phyloP scores from a whole-genome alignment of 2,888 invertebrate species.

The Tribolium freemani region DNA sequence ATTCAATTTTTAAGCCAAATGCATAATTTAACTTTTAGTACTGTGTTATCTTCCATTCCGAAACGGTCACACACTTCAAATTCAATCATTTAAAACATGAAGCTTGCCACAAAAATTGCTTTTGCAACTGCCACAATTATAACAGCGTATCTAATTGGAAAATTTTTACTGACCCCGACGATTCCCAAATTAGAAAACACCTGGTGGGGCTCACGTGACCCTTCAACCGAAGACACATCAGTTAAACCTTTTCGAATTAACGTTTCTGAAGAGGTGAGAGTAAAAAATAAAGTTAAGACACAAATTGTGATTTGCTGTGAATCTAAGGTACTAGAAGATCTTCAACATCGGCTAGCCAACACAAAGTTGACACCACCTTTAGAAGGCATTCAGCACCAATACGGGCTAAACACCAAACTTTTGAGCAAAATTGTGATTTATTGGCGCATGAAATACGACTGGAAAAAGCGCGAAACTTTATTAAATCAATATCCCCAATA shows the following conservation, averaged over 20 bases:
- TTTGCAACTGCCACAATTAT: no score
- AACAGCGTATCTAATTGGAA: conserved; percentile 82
- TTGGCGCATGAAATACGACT: conserved; percentile 82
- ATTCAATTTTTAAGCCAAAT: no score
- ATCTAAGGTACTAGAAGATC: conserved; percentile 28
- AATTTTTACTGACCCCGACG: conserved; percentile 72
- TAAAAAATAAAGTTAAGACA: no score
- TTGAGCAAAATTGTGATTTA: conserved; percentile 78
- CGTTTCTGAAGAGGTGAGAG: conserved; percentile 29
- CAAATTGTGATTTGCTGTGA: background rate
- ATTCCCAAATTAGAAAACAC: conserved; percentile 32
- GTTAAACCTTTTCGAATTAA: conserved; percentile 26
- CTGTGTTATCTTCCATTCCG: no score
- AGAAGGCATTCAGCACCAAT: conserved; percentile 79
- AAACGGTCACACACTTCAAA: no score
- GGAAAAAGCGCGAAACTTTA: conserved; percentile 73
- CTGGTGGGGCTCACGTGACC: conserved; percentile 34
- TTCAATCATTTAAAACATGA: no score
- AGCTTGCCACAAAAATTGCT: no score
- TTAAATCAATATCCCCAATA: conserved; percentile 80
- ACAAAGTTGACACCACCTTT: conserved; percentile 70
- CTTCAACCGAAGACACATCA: conserved; percentile 12
- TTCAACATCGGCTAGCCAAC: conserved; percentile 72
- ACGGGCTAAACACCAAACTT: conserved; percentile 82
- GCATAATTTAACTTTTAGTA: no score